Base-by-base conservation (phyloP, 2,888 invertebrate genomes). In the Stenotaenia linearis region DNA sequence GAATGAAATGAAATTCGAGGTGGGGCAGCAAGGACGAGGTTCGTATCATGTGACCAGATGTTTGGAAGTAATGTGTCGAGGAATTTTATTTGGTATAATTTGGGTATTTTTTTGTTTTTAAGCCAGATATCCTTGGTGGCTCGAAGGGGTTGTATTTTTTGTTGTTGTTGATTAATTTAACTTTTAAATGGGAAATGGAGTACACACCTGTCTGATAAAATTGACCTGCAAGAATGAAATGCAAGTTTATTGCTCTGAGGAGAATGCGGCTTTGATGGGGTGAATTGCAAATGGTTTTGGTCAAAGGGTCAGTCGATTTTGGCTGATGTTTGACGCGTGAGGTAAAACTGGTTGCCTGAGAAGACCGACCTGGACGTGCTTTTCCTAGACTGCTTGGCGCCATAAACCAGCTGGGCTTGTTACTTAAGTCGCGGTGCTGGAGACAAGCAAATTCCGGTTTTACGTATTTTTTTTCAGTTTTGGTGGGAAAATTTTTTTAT, bases 211-310 rank as follows among this genome's bases (percentile, higher is more conserved):
- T 50, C 50, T 18, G 50, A 50, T 50, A 21, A 50, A 50, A n/a
- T 50, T 50, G 50, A 21, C 50, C 50, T 50, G 50, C 50, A 50
- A 50, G 50, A 50, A 50, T 50, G 18, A 50, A 50, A 50, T 50
- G 50, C n/a, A 50, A 50, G 50, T 50, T 50, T 50, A 50, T 50
- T 50, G 50, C 50, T 50, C 50, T 18, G 18, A 50, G 50, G n/a
- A 50, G 50, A 50, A 50, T 50, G 50, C 7, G 50, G 50, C 50
- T 50, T 50, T 69, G 69, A 28, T 69, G 28, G 69, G 69, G 69
- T 69, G 69, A 69, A 28, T 69, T 69, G 69, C 69, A 69, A 69
- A 28, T 69, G 69, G 69, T 15, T n/a, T n/a, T 69, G 69, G 69
- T 69, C 28, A 28, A 69, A 69, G 69, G 69, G 69, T 50, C 50